phyloP scores from a whole-genome alignment of 1,140 invertebrate genomes.

The Thaumatotibia leucotreta region DNA sequence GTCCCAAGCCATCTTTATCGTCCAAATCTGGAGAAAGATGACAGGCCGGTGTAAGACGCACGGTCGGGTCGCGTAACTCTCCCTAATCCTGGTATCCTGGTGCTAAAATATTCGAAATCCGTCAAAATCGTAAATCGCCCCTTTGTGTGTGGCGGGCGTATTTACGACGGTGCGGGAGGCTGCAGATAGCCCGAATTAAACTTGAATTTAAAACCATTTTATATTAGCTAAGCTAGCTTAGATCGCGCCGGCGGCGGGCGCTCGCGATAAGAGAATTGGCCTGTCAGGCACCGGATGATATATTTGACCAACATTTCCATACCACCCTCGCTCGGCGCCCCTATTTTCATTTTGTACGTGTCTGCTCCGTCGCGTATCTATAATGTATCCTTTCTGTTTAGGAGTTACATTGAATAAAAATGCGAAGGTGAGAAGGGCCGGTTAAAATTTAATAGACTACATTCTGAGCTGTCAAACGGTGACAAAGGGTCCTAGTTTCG shows the following conservation, averaged over 20 bases:
- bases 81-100: constrained; percentile 39
- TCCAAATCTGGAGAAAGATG: constrained; percentile 12
- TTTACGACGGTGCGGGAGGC: constrained; percentile 48
- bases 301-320: constrained; percentile 92
- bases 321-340: constrained; percentile 67
- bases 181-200: constrained; percentile 73
- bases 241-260: constrained; percentile 63
- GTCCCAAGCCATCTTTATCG: constrained; percentile 6
- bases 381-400: constrained; percentile 66
- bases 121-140: constrained; percentile 69
- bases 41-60: constrained; percentile 17
- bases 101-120: constrained; percentile 63
- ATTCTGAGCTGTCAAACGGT: constrained; percentile 51
- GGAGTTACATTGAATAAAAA: constrained; percentile 60
- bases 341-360: constrained; percentile 75
- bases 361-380: constrained; percentile 62
- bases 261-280: constrained; percentile 89
- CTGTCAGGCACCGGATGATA: constrained; percentile 90
- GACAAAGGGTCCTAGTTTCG: constrained; percentile 38
- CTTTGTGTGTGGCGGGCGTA: constrained; percentile 55
- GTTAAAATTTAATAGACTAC: constrained; percentile 56
- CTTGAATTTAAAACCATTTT: constrained; percentile 76
- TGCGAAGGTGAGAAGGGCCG: constrained; percentile 49
- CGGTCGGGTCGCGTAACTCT: constrained; percentile 40
- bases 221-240: constrained; percentile 75